Evolutionary conservation across 2,888 invertebrate genomes (phyloP).

Genomic region (Lasioglossum vierecki): DNA sequence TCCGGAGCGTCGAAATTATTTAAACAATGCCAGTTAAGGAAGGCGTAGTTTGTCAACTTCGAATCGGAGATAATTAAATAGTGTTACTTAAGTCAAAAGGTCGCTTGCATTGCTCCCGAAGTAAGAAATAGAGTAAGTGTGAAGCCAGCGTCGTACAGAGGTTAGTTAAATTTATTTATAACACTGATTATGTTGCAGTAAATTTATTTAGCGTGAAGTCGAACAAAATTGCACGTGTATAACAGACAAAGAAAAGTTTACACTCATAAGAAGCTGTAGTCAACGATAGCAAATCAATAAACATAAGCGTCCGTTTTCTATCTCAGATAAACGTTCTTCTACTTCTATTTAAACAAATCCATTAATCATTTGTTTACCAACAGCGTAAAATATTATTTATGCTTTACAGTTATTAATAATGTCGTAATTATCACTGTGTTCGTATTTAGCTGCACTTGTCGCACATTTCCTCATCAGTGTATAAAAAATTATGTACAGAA

Average conservation of each 20-base stretch:
- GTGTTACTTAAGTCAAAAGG: background rate
- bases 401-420: background rate
- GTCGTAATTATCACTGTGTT: background rate
- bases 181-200: background rate
- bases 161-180: conserved; percentile 20
- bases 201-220: background rate
- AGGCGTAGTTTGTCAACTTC: background rate
- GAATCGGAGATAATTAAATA: background rate
- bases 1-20: background rate
- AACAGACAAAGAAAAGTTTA: background rate
- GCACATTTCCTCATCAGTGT: background rate
- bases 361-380: background rate
- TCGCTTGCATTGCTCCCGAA: background rate
- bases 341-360: background rate
- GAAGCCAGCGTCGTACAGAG: background rate
- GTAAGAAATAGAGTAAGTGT: background rate
- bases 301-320: background rate
- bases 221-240: background rate
- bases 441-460: background rate
- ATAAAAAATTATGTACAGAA: background rate
- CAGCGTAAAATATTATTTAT: background rate
- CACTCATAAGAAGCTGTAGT: background rate
- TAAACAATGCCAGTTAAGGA: background rate
- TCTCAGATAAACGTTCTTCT: background rate
- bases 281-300: background rate